A percentile compares a stretch with the other conserved stretches of the same genome.
Evolutionary conservation across 1,140 invertebrate genomes (phyloP).

Genomic region (Drosophila pruinosa): DNA sequence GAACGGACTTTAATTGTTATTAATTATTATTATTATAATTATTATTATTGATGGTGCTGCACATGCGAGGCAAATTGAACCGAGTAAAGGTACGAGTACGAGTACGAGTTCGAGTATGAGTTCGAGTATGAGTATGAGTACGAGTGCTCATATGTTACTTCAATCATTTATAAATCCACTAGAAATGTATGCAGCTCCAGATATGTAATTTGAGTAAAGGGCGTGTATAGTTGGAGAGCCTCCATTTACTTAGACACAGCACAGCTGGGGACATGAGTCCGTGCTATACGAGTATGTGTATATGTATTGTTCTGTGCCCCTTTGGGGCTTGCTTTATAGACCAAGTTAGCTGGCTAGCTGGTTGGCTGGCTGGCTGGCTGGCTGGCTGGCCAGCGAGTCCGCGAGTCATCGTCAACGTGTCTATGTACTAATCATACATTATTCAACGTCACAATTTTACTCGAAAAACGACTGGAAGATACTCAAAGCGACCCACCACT

Average conservation of each 20-base stretch:
- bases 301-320: slow-evolving; percentile 7
- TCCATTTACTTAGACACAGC: neutral
- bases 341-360: too few species aligned
- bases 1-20: slow-evolving; percentile 70
- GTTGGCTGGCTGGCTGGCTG: too few species aligned
- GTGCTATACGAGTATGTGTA: neutral
- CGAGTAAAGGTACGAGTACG: neutral
- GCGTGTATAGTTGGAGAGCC: slow-evolving; percentile 9
- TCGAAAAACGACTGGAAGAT: slow-evolving; percentile 75
- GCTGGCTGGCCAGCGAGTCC: slow-evolving; percentile 20
- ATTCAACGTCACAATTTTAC: slow-evolving; percentile 74
- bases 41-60: slow-evolving; percentile 68
- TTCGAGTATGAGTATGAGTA: neutral
- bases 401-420: slow-evolving; percentile 72
- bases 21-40: slow-evolving; percentile 60
- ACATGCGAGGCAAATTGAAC: slow-evolving; percentile 59
- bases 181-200: slow-evolving; percentile 30
- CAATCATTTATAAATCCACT: slow-evolving; percentile 41
- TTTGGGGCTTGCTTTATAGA: slow-evolving; percentile 27
- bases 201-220: slow-evolving; percentile 37
- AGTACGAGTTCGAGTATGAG: neutral
- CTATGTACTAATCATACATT: slow-evolving; percentile 80
- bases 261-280: neutral
- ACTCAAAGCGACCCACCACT: slow-evolving; percentile 8
- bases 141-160: neutral